These are phyloP conservation scores for Lepeophtheirus salmonis DNA, from an alignment of 1,140 invertebrate species.

Conservation along the genomic window DNA sequence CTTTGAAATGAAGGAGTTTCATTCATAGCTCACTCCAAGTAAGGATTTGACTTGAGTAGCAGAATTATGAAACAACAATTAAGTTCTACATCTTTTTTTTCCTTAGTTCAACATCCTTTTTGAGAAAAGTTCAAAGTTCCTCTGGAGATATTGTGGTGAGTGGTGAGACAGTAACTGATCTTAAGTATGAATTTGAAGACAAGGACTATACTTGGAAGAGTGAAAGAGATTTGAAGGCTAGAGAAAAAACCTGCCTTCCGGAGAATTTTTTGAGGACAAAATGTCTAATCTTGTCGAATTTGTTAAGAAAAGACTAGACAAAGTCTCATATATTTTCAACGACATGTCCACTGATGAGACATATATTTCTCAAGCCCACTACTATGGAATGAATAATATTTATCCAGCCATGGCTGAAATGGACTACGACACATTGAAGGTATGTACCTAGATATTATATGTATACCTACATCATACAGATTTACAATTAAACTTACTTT, in stretches of 20 bases:
- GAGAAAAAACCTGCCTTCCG: background rate
- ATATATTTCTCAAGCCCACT: background rate
- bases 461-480: no score
- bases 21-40: constrained; percentile 1
- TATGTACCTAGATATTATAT: background rate
- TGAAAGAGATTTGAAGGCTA: constrained; percentile 9
- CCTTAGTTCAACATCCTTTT: background rate
- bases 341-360: background rate
- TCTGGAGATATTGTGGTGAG: constrained; percentile 1
- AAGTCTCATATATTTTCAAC: background rate
- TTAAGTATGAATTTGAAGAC: constrained; percentile 9
- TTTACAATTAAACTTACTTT: no score
- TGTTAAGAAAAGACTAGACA: background rate
- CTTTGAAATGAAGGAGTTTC: constrained; percentile 5
- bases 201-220: constrained; percentile 8
- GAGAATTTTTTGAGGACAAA: background rate
- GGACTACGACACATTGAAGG: constrained; percentile 9
- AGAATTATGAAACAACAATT: no score
- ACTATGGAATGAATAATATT: background rate
- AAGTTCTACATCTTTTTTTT: background rate
- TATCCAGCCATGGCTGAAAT: background rate
- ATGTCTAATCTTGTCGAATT: background rate
- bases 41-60: background rate
- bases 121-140: background rate
- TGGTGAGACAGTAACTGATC: background rate